phyloP scores from a whole-genome alignment of 2,888 invertebrate genomes.

The Myathropa florea region DNA sequence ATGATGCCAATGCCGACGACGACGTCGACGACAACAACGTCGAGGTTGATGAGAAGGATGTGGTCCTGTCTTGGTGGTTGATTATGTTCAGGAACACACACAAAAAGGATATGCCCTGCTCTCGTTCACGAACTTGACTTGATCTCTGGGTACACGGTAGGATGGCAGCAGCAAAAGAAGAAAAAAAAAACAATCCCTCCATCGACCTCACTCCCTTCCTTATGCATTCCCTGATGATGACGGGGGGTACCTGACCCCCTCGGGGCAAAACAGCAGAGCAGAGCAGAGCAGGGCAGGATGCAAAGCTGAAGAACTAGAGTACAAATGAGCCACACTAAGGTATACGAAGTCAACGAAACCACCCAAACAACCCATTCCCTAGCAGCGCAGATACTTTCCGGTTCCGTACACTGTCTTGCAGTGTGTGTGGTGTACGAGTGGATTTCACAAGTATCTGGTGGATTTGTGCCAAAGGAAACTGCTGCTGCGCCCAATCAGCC shows the following conservation, averaged over 20 bases:
- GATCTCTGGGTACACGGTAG: constrained; percentile 41
- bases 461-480: constrained; percentile 68
- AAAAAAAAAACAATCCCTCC: constrained; percentile 5
- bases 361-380: constrained; percentile 17
- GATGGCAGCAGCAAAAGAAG: constrained; percentile 3
- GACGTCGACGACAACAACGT: constrained; percentile 13
- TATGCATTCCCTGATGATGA: not conserved
- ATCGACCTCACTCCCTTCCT: not conserved
- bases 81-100: constrained; percentile 67
- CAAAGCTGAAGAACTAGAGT: constrained; percentile 68
- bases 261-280: constrained; percentile 12
- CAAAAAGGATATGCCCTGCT: constrained; percentile 60
- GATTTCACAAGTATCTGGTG: constrained; percentile 65
- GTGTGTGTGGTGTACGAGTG: constrained; percentile 54
- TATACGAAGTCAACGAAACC: constrained; percentile 43
- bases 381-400: constrained; percentile 60
- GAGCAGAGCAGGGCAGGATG: constrained; percentile 57
- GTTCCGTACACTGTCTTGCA: constrained; percentile 55
- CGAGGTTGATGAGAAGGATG: constrained; percentile 62
- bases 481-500: constrained; percentile 45
- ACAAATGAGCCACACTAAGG: constrained; percentile 63
- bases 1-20: constrained; percentile 30
- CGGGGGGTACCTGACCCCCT: constrained; percentile 31
- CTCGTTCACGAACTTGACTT: constrained; percentile 69
- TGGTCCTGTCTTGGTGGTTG: constrained; percentile 71